Evolutionary conservation across 2,888 invertebrate species (phyloP), one percentile per base, ranked within the genome.

Genomic region (Rhamphomyia laevipes): DNA sequence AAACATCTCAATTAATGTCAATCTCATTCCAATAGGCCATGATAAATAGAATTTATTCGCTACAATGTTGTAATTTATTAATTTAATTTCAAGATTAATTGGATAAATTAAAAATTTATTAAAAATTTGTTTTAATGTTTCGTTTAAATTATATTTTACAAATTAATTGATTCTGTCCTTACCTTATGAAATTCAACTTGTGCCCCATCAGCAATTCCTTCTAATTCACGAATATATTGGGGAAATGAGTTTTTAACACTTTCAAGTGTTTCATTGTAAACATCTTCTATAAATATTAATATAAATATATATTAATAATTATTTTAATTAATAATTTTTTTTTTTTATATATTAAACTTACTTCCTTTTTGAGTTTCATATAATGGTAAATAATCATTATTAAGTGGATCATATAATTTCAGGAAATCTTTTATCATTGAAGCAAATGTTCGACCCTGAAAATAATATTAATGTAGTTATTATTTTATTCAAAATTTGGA

Each of bases 141-240:
- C 45, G 41, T 48, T 48, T 35, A 48, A 50, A 51, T 44, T 27
- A 11, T 42, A 23, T 31, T 30, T 46, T 40, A 49, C 9, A 27
- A 27, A 50, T 40, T 41, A 12, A 17, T 17, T 27, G n/a, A n/a
- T n/a, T 27, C 7, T 27, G 43, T 42, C 50, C 58, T 66, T 66
- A 88, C 90, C 78, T 87, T 84, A 57, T 86, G 71, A 65, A 91
- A 91, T 1, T 88, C 84, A 5, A 91, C 83, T 56, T 81, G 76
- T 2, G 90, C 82, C 1, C 92, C 91, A 62, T 89, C 87, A 9
- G 91, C 86, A n/a, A 84, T 78, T 35, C 91, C 92, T 64, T 86
- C 80, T 38, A 92, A 73, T 69, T 92, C 92, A 52, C 80, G 76
- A 2, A 91, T 73, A 62, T 91, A 91, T 60, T 88, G 85, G 0